Base-by-base conservation (phyloP, 2,797 vertebrate species). In the Gobio occitaniae region DNA sequence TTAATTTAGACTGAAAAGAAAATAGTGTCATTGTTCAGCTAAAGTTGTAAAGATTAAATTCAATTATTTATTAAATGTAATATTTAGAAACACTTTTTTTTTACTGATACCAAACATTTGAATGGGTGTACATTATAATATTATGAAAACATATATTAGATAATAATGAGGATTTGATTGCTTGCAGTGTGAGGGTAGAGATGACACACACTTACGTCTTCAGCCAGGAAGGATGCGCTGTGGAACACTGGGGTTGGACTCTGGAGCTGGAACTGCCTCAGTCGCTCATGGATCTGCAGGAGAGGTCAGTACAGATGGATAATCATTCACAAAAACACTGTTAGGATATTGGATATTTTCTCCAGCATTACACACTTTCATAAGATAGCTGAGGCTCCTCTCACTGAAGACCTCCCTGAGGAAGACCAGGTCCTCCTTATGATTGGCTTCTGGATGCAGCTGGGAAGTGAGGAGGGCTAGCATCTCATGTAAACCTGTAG, bases 381-480 rank as follows among this genome's bases (percentile, higher is more conserved):
- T 97, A 83, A 98, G 91, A 85, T 96, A 97, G 90, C 94, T 89
- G 4, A 98, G 96, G 91, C 97, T 97, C 86, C 95, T 96, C 88
- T 98, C 97, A 79, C 97, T 97, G 93, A 98, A 97, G 86, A 98
- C 96, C 16, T 97, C 95, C 80, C 93, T 94, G 86, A 98, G 95
- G 92, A 98, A 98, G 81, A 95, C 95, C 93, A 97, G 94, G 89
- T 98, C 97, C 77, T 97, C 97, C 90, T 95, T 97, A 74, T 97
- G 96, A 91, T 97, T 97, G 79, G 97, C 97, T 80, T 97, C 96
- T 0, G 97, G 97, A 88, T 96, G 96, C 38, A 98, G 95, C 90
- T 97, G 97, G 87, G 97, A 97, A 4, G 97, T 98, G 89, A 98
- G 92, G 66, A 98, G 95, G 4, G 97, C 97, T 93, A 98, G 93